Evolutionary conservation across 2,113 vertebrate species (phyloP).

Genomic region (Sebastes fasciatus): DNA sequence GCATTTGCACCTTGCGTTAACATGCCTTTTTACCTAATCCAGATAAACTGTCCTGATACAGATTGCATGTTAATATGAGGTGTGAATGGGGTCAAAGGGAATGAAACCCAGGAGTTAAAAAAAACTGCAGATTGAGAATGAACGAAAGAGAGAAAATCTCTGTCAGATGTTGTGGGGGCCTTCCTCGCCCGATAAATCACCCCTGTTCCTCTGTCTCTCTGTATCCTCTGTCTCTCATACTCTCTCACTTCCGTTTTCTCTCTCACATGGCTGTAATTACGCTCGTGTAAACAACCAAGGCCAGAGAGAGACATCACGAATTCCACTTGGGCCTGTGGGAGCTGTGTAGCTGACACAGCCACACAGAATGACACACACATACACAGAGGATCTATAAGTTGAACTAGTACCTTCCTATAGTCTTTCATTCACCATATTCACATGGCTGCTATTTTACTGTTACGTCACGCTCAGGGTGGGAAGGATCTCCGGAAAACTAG

Average conservation of each 20-base stretch:
- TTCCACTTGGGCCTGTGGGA: slow-evolving; percentile 61
- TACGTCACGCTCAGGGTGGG: too few relatives aligned
- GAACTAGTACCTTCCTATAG: neutral
- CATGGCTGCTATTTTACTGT: too few relatives aligned
- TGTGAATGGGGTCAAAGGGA: slow-evolving; percentile 10
- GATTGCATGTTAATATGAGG: slow-evolving; percentile 23
- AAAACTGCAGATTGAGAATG: neutral
- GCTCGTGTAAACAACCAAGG: slow-evolving; percentile 70
- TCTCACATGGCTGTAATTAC: slow-evolving; percentile 74
- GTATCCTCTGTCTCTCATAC: slow-evolving; percentile 19
- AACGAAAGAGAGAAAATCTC: slow-evolving; percentile 36
- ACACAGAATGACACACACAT: slow-evolving; percentile 40
- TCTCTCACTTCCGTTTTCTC: slow-evolving; percentile 36
- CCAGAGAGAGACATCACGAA: slow-evolving; percentile 66
- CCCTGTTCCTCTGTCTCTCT: neutral
- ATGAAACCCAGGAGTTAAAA: neutral
- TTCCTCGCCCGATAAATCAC: slow-evolving; percentile 56
- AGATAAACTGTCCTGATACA: neutral
- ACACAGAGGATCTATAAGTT: slow-evolving; percentile 13
- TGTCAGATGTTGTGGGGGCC: slow-evolving; percentile 47
- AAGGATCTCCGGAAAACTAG: too few relatives aligned
- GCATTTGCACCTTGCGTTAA: slow-evolving; percentile 29
- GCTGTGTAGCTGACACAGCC: slow-evolving; percentile 49
- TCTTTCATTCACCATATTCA: neutral
- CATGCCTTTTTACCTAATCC: slow-evolving; percentile 4